A percentile compares a stretch with the other conserved stretches of the same genome.
phyloP scores from a whole-genome alignment of 2,888 invertebrate genomes.

The Noctua comes region DNA sequence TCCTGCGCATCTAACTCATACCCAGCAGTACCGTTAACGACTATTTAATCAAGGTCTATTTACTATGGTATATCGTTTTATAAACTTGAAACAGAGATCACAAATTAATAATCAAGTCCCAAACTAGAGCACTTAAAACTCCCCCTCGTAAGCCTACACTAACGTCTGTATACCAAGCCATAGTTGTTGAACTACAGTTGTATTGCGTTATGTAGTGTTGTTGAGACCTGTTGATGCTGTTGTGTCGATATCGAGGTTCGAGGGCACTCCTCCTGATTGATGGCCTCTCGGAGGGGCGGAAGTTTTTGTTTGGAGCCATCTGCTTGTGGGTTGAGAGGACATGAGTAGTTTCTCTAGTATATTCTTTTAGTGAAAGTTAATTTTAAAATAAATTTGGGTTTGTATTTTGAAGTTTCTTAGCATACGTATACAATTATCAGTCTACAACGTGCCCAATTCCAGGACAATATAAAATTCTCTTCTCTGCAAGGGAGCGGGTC shows the following conservation, averaged over 20 bases:
- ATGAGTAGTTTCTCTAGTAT: slow-evolving; percentile 1
- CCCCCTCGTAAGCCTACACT: background rate
- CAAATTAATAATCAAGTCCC: slow-evolving; percentile 1
- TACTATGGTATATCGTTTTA: background rate
- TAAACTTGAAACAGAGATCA: background rate
- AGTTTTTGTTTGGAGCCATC: slow-evolving; percentile 10
- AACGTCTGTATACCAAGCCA: background rate
- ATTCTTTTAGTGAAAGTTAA: background rate
- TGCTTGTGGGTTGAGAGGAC: background rate
- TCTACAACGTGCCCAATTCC: background rate
- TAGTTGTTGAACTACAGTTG: slow-evolving; percentile 15
- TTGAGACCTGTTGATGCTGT: slow-evolving; percentile 45
- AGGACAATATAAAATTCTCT: background rate
- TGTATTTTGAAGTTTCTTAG: background rate
- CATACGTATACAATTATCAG: background rate
- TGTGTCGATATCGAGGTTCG: slow-evolving; percentile 28
- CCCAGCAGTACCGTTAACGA: background rate
- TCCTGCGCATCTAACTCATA: background rate
- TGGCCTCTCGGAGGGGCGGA: background rate
- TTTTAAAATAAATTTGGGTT: background rate
- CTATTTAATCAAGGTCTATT: background rate
- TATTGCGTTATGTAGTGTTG: no score
- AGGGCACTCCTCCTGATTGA: slow-evolving; percentile 40
- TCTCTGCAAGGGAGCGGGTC: background rate
- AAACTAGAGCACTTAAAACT: slow-evolving; percentile 17